Evolutionary conservation across 2,888 invertebrate genomes (phyloP), one percentile per base, ranked within the genome.

Genomic region (Leptinotarsa rubiginosa): DNA sequence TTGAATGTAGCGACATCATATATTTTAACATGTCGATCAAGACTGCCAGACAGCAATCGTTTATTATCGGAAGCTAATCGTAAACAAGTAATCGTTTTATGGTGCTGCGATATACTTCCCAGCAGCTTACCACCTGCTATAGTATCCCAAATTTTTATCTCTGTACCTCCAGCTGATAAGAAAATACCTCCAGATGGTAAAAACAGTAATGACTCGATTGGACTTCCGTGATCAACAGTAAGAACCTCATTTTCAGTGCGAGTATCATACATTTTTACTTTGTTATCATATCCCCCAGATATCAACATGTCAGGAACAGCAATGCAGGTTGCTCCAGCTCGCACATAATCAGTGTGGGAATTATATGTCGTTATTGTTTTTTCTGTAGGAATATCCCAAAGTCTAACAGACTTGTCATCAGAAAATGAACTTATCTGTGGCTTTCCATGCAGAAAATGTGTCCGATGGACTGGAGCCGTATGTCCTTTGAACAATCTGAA

Each of bases 321-420:
- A 10, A 94, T 93, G 85, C 93, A 96, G 3, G 93, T 90, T 18
- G 94, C 93, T 41, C 97, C 97, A 69, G 96, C 94, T 84, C 97
- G 90, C 4, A 97, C 90, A 86, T 97, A 97, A 86, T 97, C 97
- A 0, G 87, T 89, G 84, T 96, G 95, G 76, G 92, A 92, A 25
- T 89, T 87, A 83, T 92, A 95, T 52, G 90, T 91, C 20, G 91
- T 87, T 25, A 96, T 82, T 82, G 92, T 90, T 77, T 92, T 92
- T 88, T 97, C 97, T 75, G 92, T 94, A 0, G 96, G 92, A 83
- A 98, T 94, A 85, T 98, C 98, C 97, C 97, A 98, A n/a, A 97
- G 83, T 77, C 92, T 90, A 5, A 95, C 92, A 7, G 93, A 91
- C 88, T 95, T 96, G 86, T 98, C 98, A 89, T 98, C 97, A 3